phyloP scores from a whole-genome alignment of 2,113 vertebrate species.

The Malurus melanocephalus region DNA sequence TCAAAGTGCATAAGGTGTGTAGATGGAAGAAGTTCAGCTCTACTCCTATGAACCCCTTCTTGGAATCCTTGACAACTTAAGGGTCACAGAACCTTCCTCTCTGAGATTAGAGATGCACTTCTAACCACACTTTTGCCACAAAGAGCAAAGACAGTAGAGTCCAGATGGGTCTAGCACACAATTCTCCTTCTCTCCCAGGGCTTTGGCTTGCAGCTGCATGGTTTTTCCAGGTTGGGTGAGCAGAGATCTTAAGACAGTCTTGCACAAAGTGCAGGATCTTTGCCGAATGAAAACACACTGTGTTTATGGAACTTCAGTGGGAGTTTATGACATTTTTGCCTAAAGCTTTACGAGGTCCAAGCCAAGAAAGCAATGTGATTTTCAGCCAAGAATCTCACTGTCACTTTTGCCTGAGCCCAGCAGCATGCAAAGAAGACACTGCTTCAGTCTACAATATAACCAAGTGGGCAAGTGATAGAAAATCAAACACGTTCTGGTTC shows the following conservation, averaged over 20 bases:
- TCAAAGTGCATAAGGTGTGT: background rate
- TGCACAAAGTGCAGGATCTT: background rate
- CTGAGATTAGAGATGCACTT: background rate
- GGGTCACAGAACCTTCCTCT: background rate
- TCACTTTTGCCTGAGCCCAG: background rate
- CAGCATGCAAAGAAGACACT: background rate
- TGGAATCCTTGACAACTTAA: background rate
- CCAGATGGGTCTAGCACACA: background rate
- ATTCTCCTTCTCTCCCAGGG: background rate
- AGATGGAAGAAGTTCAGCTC: background rate
- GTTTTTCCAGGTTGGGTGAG: background rate
- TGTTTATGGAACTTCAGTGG: background rate
- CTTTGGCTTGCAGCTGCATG: background rate
- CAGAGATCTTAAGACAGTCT: background rate
- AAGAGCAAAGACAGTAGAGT: background rate
- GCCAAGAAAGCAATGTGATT: background rate
- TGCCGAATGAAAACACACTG: background rate
- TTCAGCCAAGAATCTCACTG: conserved; percentile 10
- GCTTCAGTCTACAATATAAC: background rate
- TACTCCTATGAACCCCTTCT: background rate
- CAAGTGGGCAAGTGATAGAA: background rate
- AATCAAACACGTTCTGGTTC: background rate
- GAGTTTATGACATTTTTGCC: conserved; percentile 7
- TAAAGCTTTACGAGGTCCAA: background rate
- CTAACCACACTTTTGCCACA: background rate